Percentiles rank a stretch among this genome's conserved stretches.
phyloP scores from a whole-genome alignment of 2,888 invertebrate species.

The Peribatodes rhomboidaria region DNA sequence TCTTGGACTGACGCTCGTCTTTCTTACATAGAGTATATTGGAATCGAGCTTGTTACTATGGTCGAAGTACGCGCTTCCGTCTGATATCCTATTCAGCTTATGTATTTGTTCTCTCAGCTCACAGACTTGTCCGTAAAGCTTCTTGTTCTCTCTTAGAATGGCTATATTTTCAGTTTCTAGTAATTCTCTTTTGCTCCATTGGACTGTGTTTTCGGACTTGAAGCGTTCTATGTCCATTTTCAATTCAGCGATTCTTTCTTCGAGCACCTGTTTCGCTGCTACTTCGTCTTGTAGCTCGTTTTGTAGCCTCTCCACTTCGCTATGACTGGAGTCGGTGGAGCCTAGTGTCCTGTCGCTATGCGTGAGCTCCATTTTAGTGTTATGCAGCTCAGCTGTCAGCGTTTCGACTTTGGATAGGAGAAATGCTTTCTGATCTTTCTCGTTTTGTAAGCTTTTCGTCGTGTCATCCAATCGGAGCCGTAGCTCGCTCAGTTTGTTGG shows the following conservation, averaged over 20 bases:
- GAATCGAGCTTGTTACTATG: conserved; percentile 68
- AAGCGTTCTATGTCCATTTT: conserved; percentile 91
- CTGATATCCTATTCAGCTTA: conserved; percentile 79
- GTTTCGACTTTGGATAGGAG: conserved; percentile 74
- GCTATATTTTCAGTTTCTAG: conserved; percentile 96
- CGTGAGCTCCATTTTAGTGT: conserved; percentile 72
- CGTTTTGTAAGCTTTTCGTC: conserved; percentile 72
- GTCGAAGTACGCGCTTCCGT: conserved; percentile 70
- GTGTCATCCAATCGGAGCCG: conserved; percentile 75
- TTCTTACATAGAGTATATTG: conserved; percentile 75
- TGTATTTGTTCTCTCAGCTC: conserved; percentile 81
- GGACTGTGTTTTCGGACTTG: conserved; percentile 96
- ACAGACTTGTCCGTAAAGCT: conserved; percentile 86
- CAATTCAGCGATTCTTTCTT: conserved; percentile 76
- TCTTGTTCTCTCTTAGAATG: conserved; percentile 96
- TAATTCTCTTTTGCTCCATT: conserved; percentile 96
- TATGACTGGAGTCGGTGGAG: conserved; percentile 81
- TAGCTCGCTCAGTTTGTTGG: conserved; percentile 76
- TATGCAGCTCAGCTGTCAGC: conserved; percentile 74
- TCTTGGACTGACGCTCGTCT: conserved; percentile 75
- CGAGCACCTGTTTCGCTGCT: conserved; percentile 80
- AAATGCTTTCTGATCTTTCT: conserved; percentile 79
- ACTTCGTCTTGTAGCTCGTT: conserved; percentile 81
- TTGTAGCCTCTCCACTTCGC: conserved; percentile 78
- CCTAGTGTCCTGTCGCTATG: conserved; percentile 77